phyloP scores from a whole-genome alignment of 2,888 invertebrate species.

The Machimus rusticus region DNA sequence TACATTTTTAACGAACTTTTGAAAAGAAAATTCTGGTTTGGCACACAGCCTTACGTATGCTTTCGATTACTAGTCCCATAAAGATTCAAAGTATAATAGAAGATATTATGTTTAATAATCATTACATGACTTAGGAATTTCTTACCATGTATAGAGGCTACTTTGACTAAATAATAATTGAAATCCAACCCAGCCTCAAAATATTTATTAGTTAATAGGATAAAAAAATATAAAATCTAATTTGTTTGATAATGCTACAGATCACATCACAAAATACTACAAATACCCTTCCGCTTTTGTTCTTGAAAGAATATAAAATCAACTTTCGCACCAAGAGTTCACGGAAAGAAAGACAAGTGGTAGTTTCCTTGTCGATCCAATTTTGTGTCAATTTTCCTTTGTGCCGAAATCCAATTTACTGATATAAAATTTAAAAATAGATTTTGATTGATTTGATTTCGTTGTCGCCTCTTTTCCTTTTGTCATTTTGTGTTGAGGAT shows the following conservation, averaged over 20 bases:
- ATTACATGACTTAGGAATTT: too few species aligned
- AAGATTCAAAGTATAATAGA: too few species aligned
- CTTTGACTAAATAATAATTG: too few species aligned
- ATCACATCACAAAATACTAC: background rate
- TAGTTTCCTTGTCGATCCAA: slow-evolving; percentile 34
- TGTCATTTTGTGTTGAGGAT: slow-evolving; percentile 16
- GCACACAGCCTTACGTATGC: too few species aligned
- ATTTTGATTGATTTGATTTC: slow-evolving; percentile 60
- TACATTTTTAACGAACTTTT: too few species aligned
- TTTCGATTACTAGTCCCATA: too few species aligned
- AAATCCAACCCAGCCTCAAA: too few species aligned
- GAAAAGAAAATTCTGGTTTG: too few species aligned
- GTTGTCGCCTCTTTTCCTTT: slow-evolving; percentile 22
- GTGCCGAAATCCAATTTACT: slow-evolving; percentile 55
- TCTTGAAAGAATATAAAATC: background rate
- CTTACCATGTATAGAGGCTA: too few species aligned
- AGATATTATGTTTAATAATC: too few species aligned
- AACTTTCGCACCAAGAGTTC: background rate
- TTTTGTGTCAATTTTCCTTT: slow-evolving; percentile 44
- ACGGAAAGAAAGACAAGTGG: background rate
- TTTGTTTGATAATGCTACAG: background rate
- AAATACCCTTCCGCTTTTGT: background rate
- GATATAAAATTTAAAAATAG: slow-evolving; percentile 54
- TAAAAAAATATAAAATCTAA: too few species aligned
- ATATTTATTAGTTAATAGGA: too few species aligned